phyloP scores from a whole-genome alignment of 2,797 vertebrate genomes.

The Gadopsis bispinosus region DNA sequence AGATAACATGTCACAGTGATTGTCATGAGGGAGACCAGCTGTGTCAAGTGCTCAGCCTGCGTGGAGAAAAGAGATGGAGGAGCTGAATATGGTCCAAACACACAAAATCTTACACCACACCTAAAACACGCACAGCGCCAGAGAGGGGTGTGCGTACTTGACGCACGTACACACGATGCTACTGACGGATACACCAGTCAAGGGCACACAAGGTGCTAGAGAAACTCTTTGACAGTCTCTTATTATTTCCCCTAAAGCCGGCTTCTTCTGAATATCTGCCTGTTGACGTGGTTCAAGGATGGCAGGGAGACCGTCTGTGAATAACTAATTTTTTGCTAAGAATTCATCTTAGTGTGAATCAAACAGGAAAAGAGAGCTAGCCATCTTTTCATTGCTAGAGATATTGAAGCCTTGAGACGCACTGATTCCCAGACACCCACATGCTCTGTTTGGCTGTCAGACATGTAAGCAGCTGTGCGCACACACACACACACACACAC shows the following conservation, averaged over 20 bases:
- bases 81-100: conserved; percentile 44
- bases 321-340: conserved; percentile 33
- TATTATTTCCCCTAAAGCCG: conserved; percentile 54
- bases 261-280: conserved; percentile 57
- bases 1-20: conserved; percentile 60
- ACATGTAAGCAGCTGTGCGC: conserved; percentile 38
- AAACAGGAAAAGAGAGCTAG: conserved; percentile 42
- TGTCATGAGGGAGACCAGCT: conserved; percentile 70
- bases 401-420: conserved; percentile 39
- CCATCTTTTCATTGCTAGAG: conserved; percentile 47
- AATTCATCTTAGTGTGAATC: conserved; percentile 57
- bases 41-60: conserved; percentile 72
- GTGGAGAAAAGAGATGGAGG: conserved; percentile 48
- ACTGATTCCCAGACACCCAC: conserved; percentile 34
- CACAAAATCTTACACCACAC: conserved; percentile 39
- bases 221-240: conserved; percentile 70
- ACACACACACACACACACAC: not conserved
- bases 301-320: conserved; percentile 51
- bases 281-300: conserved; percentile 61
- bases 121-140: conserved; percentile 45
- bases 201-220: conserved; percentile 67
- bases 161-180: conserved; percentile 34
- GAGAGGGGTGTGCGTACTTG: conserved; percentile 28
- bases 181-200: conserved; percentile 62
- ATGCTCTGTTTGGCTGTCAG: conserved; percentile 33